phyloP scores from a whole-genome alignment of 2,888 invertebrate genomes.

The Sabatieria punctata region DNA sequence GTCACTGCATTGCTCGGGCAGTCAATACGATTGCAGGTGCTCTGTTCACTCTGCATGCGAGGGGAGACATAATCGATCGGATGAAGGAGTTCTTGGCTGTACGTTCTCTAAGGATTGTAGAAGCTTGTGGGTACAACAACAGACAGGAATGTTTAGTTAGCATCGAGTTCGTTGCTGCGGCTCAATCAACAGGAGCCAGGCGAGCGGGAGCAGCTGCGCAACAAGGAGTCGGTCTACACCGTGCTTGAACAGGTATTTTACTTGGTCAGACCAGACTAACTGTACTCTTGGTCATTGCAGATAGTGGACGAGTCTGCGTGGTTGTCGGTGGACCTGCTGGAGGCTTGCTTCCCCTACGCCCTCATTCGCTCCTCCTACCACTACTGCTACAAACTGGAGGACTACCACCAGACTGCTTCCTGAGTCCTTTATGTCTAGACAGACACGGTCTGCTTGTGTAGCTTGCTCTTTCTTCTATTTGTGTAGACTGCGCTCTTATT shows the following conservation, averaged over 20 bases:
- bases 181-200: conserved; percentile 85
- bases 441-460: too few species aligned
- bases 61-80: conserved; percentile 86
- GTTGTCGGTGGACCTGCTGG: conserved; percentile 91
- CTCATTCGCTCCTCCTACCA: conserved; percentile 94
- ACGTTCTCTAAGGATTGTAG: conserved; percentile 19
- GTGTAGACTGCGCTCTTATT: too few species aligned
- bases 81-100: conserved; percentile 77
- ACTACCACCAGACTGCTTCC: not conserved
- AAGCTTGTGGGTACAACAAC: too few species aligned
- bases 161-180: conserved; percentile 80
- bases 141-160: conserved; percentile 54
- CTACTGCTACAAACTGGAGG: conserved; percentile 31
- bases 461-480: too few species aligned
- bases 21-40: conserved; percentile 91
- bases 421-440: too few species aligned
- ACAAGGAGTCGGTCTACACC: conserved; percentile 89
- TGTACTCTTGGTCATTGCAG: conserved; percentile 33
- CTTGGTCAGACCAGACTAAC: conserved; percentile 2
- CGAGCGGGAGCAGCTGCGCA: conserved; percentile 80
- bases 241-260: conserved; percentile 55
- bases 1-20: conserved; percentile 90
- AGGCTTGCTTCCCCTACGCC: conserved; percentile 97
- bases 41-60: conserved; percentile 82
- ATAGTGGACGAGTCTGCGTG: conserved; percentile 96